Base-by-base conservation (phyloP, 2,113 vertebrate genomes). In the Ailurus styani region DNA sequence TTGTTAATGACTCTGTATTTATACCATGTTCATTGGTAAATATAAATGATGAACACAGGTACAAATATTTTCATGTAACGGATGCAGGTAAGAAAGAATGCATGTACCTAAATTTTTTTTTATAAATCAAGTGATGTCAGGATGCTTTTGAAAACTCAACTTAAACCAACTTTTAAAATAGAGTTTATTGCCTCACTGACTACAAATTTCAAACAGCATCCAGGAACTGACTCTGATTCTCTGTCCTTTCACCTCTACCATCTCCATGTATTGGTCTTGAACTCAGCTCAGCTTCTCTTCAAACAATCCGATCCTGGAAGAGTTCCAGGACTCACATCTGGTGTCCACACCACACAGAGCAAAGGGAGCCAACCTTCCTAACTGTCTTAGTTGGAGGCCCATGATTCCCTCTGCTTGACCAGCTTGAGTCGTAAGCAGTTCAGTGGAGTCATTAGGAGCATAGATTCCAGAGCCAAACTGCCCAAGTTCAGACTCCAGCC, bases 81-180 rank as follows among this genome's bases (percentile, higher is more conserved):
- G 8, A 62, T 66, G 14, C n/a, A 45, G 62, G 86, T 40, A 85
- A 64, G n/a, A 83, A 93, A 92, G 25, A 89, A 68, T 93, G 34
- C 55, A 15, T 57, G 6, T 40, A 37, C 31, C 31, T 90, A n/a
- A 34, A 29, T 70, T 95, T 77, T 90, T 90, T 75, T 95, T 77
- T 91, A 31, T 42, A 78, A 82, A 68, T 85, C 47, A 96, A 70
- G 42, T 89, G 50, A 73, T 77, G 3, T 72, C 50, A 88, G 57
- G 60, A 83, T 85, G 64, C 47, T 85, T 97, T 93, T 55, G 75
- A 91, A 96, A 97, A 64, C 17, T 9, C 29, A 96, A 79, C 27
- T 70, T 62, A 83, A 92, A 62, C 23, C 42, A 72, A 23, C 5
- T 31, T 94, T 42, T 95, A 86, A 78, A 73, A 83, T 50, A 66